Conservation (phyloP, 1,140 invertebrate genomes). For the Triops longicaudatus region DNA sequence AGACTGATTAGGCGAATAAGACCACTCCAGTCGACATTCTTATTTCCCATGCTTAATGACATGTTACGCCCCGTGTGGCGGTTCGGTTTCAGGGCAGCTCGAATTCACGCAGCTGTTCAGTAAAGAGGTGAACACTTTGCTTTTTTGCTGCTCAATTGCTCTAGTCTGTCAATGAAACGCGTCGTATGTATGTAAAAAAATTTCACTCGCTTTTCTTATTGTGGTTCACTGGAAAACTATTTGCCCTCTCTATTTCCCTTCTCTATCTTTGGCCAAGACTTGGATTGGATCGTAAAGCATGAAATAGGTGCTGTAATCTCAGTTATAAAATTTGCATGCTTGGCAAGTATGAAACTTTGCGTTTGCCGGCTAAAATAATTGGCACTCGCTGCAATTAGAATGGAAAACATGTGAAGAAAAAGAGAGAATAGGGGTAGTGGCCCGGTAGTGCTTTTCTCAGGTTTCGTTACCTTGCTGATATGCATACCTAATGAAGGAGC, state of each 20-base stretch:
- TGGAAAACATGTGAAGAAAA: background rate
- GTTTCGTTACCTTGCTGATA: constrained; percentile 15
- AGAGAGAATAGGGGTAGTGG: background rate
- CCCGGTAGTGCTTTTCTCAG: background rate
- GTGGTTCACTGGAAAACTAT: background rate
- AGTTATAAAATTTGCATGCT: background rate
- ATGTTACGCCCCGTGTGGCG: constrained; percentile 9
- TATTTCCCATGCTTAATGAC: constrained; percentile 8
- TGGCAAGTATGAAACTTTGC: background rate
- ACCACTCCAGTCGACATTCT: background rate
- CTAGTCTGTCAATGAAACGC: background rate
- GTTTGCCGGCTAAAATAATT: background rate
- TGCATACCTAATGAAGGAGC: constrained; percentile 14
- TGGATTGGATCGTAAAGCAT: background rate
- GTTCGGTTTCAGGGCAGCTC: background rate
- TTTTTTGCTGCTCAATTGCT: background rate
- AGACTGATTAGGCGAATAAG: background rate
- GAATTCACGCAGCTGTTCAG: constrained; percentile 10
- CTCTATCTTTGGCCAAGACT: background rate
- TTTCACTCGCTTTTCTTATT: background rate
- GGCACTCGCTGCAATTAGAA: background rate
- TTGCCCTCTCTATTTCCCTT: background rate
- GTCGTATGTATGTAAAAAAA: background rate
- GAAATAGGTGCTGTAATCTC: background rate
- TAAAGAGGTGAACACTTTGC: background rate